Evolutionary conservation across 2,888 invertebrate genomes (phyloP), one percentile per base, ranked within the genome.

Genomic region (Agrotis exclamationis): DNA sequence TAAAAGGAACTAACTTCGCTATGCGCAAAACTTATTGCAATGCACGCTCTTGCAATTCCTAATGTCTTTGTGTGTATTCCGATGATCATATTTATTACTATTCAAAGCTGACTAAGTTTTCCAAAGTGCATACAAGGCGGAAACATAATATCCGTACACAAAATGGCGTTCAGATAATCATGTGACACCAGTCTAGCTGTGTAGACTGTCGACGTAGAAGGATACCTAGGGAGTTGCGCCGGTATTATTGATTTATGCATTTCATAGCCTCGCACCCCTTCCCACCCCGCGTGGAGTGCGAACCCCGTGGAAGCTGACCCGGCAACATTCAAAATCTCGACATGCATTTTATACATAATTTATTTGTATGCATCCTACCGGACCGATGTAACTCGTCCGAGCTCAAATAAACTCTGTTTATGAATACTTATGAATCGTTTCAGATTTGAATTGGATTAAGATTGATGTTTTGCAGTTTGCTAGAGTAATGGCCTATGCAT

Each of bases 171-270:
- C 20, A 20, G 33, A 60, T 39, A 39, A 14, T 33, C 45, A 6
- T 44, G 24, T 44, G 64, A 16, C 54, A 54, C 16, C 39, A 39
- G 44, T 33, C 18, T 53, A 24, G 48, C 18, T 45, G n/a, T 47
- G 22, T 56, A 58, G 24, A 1, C n/a, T 39, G 50, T 53, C 24
- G 28, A 39, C 39, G 68, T 56, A 54, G 51, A 48, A 59, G 76
- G 64, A 58, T 68, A 72, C 64, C 64, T 77, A 54, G 72, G 54
- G 78, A 68, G 65, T 63, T 74, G 70, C 70, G 70, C 62, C 58
- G 62, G 33, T 66, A 57, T 16, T 70, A 76, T 68, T 67, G 63
- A 69, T 74, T 75, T 70, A 73, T 78, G 65, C 70, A 65, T 63
- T 79, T 59, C 79, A 48, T 47, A 20, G 33, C 51, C 13, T 48